Conservation (phyloP, 2,888 invertebrate species). For the Nephrocerus scutellatus region DNA sequence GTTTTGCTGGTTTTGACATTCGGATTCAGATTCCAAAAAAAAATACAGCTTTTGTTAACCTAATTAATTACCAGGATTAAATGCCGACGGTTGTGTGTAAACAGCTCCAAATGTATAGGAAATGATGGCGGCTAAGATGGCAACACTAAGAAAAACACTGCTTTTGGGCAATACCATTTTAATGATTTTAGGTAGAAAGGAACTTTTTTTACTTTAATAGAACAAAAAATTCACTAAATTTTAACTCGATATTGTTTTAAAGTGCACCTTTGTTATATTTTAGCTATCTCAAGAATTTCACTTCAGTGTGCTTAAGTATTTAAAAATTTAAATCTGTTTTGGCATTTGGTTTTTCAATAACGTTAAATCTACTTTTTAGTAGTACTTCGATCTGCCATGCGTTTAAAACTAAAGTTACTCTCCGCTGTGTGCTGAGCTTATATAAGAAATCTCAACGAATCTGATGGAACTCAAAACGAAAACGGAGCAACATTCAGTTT, state of each 20-base stretch:
- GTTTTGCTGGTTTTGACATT: no score
- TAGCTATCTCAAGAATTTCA: not conserved
- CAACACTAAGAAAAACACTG: conserved; percentile 31
- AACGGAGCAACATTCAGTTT: no score
- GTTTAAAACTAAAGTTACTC: conserved; percentile 22
- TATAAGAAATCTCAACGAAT: no score
- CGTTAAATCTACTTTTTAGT: no score
- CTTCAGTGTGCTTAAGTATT: conserved; percentile 19
- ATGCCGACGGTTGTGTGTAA: conserved; percentile 36
- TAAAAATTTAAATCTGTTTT: no score
- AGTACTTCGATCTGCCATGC: no score
- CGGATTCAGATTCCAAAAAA: no score
- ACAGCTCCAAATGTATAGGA: conserved; percentile 34
- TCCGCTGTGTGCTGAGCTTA: conserved; percentile 18
- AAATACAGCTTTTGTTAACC: no score
- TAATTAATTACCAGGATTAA: conserved; percentile 42
- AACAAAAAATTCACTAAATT: conserved; percentile 6
- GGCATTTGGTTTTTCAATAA: no score
- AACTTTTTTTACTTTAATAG: no score
- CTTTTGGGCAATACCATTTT: conserved; percentile 28
- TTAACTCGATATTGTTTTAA: conserved; percentile 4
- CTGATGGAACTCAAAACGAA: no score
- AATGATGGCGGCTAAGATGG: conserved; percentile 27
- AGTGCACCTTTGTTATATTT: conserved; percentile 10
- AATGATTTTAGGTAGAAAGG: not conserved